Base-by-base conservation (phyloP, 2,888 invertebrate species). In the Noctua fimbriata region DNA sequence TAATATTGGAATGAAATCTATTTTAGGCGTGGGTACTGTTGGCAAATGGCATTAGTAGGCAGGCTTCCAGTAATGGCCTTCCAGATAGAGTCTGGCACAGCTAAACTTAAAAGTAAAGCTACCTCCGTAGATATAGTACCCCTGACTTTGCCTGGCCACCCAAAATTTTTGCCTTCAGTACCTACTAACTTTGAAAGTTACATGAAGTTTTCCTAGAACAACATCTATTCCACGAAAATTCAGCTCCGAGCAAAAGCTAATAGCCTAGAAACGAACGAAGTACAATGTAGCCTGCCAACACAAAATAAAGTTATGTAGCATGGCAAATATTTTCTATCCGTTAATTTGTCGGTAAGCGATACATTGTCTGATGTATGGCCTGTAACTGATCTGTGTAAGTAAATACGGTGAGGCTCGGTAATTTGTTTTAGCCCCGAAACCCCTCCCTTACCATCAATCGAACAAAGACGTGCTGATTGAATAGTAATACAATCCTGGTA, bases 401-500 rank as follows among this genome's bases (percentile, higher is more conserved):
- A 93, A 95, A 94, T 92, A 94, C 88, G 88, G 89, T 81, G 84
- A 83, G 79, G 78, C 76, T 85, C 82, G 75, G 85, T 87, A 90
- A 94, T 94, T 95, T 94, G 92, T 94, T 94, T 92, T 92, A 90
- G 90, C 91, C 87, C 90, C 88, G 80, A 88, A 91, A 90, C 87
- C 87, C 86, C 89, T 90, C 89, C 86, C 86, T 91, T 90, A 86
- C 86, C 91, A 90, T 92, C 92, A 90, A 91, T 92, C 91, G 92
- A 93, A 93, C 93, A 93, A 92, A 92, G 92, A 93, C 88, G 85
- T 91, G 88, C 91, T 94, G 95, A 95, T 95, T 95, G 95, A 92
- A 94, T 93, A 91, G 95, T 94, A 95, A 95, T 90, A 92, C 91
- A 93, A 95, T 94, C 92, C 91, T 85, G 77, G 82, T 90, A 91